Base-by-base conservation (phyloP, 2,113 vertebrate genomes). In the Lampris megalopsis region DNA sequence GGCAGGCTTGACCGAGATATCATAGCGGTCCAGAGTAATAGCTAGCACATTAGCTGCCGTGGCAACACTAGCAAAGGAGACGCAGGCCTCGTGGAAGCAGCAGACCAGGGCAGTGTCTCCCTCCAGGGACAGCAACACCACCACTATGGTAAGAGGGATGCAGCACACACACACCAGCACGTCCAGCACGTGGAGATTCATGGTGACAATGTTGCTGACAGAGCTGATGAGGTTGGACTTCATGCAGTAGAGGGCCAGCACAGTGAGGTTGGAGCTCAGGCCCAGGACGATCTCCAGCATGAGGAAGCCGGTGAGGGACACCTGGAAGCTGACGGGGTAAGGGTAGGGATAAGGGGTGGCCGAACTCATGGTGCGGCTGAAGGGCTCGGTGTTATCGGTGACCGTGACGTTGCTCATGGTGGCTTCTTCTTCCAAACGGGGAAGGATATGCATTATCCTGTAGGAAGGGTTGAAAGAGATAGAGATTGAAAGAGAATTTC, bases 201-300 rank as follows among this genome's bases (percentile, higher is more conserved):
- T 98, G 63, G 98, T 99, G 91, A 99, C 97, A 49, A 98, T 97
- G 93, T 99, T 99, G 94, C 97, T 98, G 94, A 99, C 98, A 49
- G 98, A 99, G 86, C 96, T 98, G 92, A 99, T 97, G 92, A 99
- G 95, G 94, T 99, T 99, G 81, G 97, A 99, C 96, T 99, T 99
- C 96, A 97, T 98, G 93, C 97, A 98, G 94, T 99, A 99, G 91
- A 99, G 98, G 92, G 97, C 96, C 87, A 99, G 87, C 78, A 99
- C 98, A 2, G 97, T 99, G 90, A 99, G 96, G 92, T 99, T 99
- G 84, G 98, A 99, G 94, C 97, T 97, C 79, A 99, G 94, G 88
- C 98, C 98, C 91, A 99, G 89, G 73, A 98, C 95, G 83, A 99
- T 97, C 94, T 99, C 98, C 93, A 99, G 79, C 96, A 97, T 97